Evolutionary conservation across 2,113 vertebrate genomes (phyloP), one percentile per base, ranked within the genome.

Genomic region (Sarotherodon lohbergeri): DNA sequence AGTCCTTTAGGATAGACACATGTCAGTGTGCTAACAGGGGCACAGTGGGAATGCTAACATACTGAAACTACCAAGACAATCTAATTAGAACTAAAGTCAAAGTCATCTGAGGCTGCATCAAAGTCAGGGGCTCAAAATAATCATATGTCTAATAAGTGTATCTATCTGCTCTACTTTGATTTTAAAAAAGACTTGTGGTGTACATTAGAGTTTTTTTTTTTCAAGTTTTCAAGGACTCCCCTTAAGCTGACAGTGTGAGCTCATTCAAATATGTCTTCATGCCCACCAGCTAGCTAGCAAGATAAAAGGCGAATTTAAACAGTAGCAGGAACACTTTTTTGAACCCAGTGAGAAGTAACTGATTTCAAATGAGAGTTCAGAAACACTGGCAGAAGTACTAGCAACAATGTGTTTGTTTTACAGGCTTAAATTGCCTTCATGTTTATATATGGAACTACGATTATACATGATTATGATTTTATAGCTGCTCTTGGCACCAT

Each of bases 161-260:
- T 41, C 10, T 41, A 24, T 24, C n/a, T 43, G 39, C n/a, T 46
- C 22, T 46, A 43, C 41, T 73, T 27, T 27, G 39, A 24, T 46
- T 73, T 73, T 8, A 1, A 2, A 0, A 39, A 27, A 73, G 3
- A 27, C 13, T 10, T 46, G 16, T 19, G 5, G 5, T 0, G 13
- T 73, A 46, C 1, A 27, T 66, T 66, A n/a, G 10, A 36, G 4
- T 3, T 0, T 0, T 7, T 63, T 34, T 5, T 63, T 36, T 3
- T 2, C 29, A 61, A 36, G 59, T 71, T 71, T 73, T 43, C 8
- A 4, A 46, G 68, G 68, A 46, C 1, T 16, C 39, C 36, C n/a
- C 36, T 71, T 43, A 9, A 71, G 36, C 13, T 71, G 36, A 71
- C 3, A 71, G 66, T 71, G 36, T 43, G 36, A 71, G 36, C 68